Evolutionary conservation across 2,113 vertebrate genomes (phyloP).

Genomic region (Talpa occidentalis): DNA sequence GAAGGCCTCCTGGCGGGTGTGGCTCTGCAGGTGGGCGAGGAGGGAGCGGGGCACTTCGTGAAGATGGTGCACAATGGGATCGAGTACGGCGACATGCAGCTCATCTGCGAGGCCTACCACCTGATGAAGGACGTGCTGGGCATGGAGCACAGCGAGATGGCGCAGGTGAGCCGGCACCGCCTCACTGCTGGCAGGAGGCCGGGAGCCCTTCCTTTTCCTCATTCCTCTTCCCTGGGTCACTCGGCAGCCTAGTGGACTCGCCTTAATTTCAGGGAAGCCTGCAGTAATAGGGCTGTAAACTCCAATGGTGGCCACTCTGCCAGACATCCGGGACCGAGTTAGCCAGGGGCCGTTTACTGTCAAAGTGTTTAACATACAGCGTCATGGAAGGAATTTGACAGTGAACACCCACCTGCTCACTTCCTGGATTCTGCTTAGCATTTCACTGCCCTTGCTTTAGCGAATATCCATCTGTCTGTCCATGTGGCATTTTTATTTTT

Average conservation of each 20-base stretch:
- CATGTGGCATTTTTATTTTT: background rate
- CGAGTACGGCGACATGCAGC: slow-evolving; percentile 99
- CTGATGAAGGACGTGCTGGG: slow-evolving; percentile 96
- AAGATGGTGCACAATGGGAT: slow-evolving; percentile 99
- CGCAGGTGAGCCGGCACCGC: slow-evolving; percentile 85
- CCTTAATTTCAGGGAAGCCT: background rate
- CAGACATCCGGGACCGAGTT: too few relatives aligned
- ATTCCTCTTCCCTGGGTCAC: background rate
- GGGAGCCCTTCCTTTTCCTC: background rate
- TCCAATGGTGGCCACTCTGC: too few relatives aligned
- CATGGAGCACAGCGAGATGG: slow-evolving; percentile 95
- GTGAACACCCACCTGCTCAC: too few relatives aligned
- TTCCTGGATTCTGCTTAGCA: background rate
- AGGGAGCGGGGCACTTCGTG: slow-evolving; percentile 97
- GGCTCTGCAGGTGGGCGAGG: slow-evolving; percentile 93
- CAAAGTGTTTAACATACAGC: background rate
- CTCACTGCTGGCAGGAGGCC: background rate
- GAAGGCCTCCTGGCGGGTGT: background rate
- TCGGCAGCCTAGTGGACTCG: background rate
- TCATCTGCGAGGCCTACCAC: slow-evolving; percentile 99
- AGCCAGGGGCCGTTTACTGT: too few relatives aligned
- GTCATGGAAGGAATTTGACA: background rate
- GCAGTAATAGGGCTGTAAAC: background rate
- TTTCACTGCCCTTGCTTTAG: too few relatives aligned
- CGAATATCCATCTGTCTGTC: background rate